Conservation (phyloP, 2,113 vertebrate genomes). For the Nothocercus nigrocapillus region DNA sequence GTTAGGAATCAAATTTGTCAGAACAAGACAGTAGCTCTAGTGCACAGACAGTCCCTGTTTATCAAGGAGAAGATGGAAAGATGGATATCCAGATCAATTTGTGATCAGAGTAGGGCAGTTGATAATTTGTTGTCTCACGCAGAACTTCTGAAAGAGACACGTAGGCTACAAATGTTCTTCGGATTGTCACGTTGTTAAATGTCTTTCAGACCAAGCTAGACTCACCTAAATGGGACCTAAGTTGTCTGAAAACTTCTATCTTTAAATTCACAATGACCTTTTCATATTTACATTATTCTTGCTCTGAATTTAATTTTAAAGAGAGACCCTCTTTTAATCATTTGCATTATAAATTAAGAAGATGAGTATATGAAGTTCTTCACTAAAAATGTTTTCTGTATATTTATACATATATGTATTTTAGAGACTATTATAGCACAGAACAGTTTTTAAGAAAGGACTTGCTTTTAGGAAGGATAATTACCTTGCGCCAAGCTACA, state of each 20-base stretch:
- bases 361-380: neutral
- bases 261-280: neutral
- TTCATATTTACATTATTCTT: neutral
- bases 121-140: neutral
- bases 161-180: neutral
- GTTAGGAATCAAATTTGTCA: neutral
- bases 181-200: neutral
- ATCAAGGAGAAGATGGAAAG: neutral
- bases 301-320: neutral
- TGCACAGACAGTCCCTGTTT: neutral
- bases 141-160: neutral
- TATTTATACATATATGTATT: neutral
- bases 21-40: neutral
- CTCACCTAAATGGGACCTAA: neutral
- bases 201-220: neutral
- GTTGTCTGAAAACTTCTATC: neutral
- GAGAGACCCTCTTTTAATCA: neutral
- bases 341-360: neutral
- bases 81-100: neutral
- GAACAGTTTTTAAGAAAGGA: neutral
- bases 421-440: neutral
- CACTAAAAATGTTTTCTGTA: neutral
- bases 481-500: neutral
- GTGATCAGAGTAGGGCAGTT: neutral
- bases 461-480: neutral